A percentile compares a stretch with the other conserved stretches of the same genome.
These are phyloP conservation scores for Maconellicoccus hirsutus DNA, from an alignment of 1,140 invertebrate genomes.

Conservation along the genomic window DNA sequence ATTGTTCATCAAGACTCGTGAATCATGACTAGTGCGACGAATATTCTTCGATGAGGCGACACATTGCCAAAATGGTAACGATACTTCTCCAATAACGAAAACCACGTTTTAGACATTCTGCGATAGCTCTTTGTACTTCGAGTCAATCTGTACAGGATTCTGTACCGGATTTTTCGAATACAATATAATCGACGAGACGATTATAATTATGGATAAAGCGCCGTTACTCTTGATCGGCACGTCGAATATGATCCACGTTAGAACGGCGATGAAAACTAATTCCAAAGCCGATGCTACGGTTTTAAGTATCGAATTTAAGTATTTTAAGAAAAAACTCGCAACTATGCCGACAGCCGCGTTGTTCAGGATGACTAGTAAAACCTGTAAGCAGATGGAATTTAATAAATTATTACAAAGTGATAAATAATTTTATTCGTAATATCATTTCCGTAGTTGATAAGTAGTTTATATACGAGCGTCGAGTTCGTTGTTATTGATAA, in stretches of 20 bases:
- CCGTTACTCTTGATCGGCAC: slow-evolving; percentile 79
- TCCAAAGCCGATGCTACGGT: slow-evolving; percentile 92
- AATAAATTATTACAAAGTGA: too few relatives aligned
- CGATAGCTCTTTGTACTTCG: neutral
- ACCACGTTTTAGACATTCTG: neutral
- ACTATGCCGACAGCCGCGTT: slow-evolving; percentile 85
- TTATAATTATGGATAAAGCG: slow-evolving; percentile 65
- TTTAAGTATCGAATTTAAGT: slow-evolving; percentile 90
- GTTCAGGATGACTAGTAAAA: slow-evolving; percentile 74
- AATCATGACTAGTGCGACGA: neutral
- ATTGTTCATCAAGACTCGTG: neutral
- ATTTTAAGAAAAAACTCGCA: slow-evolving; percentile 86
- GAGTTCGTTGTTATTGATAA: too few relatives aligned
- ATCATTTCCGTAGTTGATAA: too few relatives aligned
- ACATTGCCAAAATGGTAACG: too few relatives aligned
- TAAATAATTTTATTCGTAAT: too few relatives aligned
- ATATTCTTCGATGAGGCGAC: too few relatives aligned
- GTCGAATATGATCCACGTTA: slow-evolving; percentile 78
- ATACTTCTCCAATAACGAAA: neutral
- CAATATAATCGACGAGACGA: slow-evolving; percentile 68
- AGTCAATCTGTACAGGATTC: neutral
- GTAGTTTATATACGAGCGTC: too few relatives aligned
- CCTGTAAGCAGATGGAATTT: slow-evolving; percentile 38
- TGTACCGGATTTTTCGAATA: slow-evolving; percentile 82
- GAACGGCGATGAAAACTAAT: slow-evolving; percentile 76